Evolutionary conservation across 2,888 invertebrate species (phyloP), one percentile per base, ranked within the genome.

Genomic region (Thymelicus lineola): DNA sequence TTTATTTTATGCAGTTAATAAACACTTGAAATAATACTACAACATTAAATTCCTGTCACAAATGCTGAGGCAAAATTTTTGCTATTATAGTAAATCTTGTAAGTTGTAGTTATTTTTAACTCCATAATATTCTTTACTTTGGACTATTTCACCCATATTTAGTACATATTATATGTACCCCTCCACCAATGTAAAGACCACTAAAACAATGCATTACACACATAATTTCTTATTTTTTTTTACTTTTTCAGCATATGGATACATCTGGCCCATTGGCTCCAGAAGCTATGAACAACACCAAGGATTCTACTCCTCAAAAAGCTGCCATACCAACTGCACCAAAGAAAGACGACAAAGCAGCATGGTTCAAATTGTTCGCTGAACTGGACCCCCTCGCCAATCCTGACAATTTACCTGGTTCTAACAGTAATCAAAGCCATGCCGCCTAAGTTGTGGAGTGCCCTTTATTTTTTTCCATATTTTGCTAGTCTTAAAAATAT

Each of bases 311-410:
- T 20, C 71, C 77, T 0, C 75, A 75, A 53, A 76, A 80, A 72
- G 66, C 72, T 50, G 75, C 77, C 4, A 82, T 82, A 35, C 75
- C 82, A 73, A 79, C 78, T 14, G 82, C 86, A 72, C 89, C 93
- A 50, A 94, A 94, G 76, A 95, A 94, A 77, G 94, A 94, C 71
- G 95, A 95, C 73, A 94, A 91, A 80, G 90, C 93, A 4, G 93
- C 94, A 17, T 99, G 98, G 98, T 96, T 98, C 83, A 97, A 97
- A 87, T 92, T 98, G 66, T 98, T 99, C 92, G 97, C 98, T 50
- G 98, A 98, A 87, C 89, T 99, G 71, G 98, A 99, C 91, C 98
- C 98, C 0, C 92, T 98, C 46, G 96, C 98, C 12, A 98, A 98
- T 91, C 97, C 98, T 53, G 97, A 98, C 59, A 92, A 84, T 63